Percentiles rank a stretch among this genome's conserved stretches.
Conservation (phyloP, 2,113 vertebrate species). For the Pluvialis apricaria region DNA sequence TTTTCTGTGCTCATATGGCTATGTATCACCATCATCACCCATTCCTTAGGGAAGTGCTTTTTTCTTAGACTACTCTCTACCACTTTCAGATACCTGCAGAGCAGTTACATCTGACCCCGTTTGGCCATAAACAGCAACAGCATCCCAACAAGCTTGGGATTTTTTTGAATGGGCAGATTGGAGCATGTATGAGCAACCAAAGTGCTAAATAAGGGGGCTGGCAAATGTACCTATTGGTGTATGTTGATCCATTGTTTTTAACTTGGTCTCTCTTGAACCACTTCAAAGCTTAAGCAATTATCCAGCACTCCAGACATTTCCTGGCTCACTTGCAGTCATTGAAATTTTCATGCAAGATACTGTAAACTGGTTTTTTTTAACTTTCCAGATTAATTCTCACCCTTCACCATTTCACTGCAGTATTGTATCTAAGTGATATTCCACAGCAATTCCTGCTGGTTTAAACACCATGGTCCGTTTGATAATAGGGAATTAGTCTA, state of each 20-base stretch:
- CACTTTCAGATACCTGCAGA: background rate
- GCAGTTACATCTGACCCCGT: background rate
- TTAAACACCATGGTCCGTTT: background rate
- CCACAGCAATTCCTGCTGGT: background rate
- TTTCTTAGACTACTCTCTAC: background rate
- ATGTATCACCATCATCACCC: background rate
- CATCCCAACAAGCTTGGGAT: fast-evolving
- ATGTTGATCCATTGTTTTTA: background rate
- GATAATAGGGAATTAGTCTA: background rate
- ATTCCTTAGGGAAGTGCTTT: background rate
- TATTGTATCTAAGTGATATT: background rate
- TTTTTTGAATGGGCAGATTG: background rate
- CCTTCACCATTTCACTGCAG: background rate
- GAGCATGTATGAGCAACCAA: background rate
- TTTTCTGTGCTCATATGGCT: background rate
- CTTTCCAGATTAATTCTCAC: background rate
- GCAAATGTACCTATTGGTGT: background rate
- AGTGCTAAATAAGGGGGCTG: background rate
- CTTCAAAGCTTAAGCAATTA: background rate
- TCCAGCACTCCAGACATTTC: background rate
- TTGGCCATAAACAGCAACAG: background rate
- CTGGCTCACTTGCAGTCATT: background rate
- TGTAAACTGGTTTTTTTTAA: background rate
- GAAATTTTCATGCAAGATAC: background rate
- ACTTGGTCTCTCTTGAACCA: background rate